Evolutionary conservation across 2,797 vertebrate species (phyloP).

Genomic region (Morelia viridis): DNA sequence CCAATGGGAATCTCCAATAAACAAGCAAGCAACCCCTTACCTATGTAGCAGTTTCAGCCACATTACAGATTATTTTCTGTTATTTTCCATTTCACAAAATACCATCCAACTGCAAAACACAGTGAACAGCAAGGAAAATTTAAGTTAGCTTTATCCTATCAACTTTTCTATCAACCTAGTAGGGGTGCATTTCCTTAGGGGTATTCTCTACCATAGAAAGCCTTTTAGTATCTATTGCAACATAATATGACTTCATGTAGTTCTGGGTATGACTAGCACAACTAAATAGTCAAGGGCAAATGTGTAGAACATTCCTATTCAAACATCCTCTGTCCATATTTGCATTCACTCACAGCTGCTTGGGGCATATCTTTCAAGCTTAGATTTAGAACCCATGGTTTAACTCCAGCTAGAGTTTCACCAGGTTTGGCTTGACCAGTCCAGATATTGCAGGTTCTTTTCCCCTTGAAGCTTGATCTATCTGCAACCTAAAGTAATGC

Average conservation of each 20-base stretch:
- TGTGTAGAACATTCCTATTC: neutral
- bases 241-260: neutral
- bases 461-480: neutral
- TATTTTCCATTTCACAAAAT: too few species aligned
- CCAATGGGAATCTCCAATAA: too few species aligned
- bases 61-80: too few species aligned
- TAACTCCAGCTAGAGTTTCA: neutral
- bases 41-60: too few species aligned
- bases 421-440: too few species aligned
- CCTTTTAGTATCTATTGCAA: neutral
- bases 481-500: too few species aligned
- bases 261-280: neutral
- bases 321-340: neutral
- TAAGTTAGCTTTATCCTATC: too few species aligned
- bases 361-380: too few species aligned
- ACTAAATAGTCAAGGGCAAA: neutral
- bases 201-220: neutral
- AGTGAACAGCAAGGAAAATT: too few species aligned
- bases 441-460: neutral
- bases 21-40: too few species aligned
- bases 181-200: neutral
- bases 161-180: neutral
- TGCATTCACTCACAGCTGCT: neutral
- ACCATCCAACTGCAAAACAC: too few species aligned
- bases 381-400: too few species aligned